Evolutionary conservation across 2,888 invertebrate genomes (phyloP), one percentile per base, ranked within the genome.

Genomic region (Anoncus sp.): DNA sequence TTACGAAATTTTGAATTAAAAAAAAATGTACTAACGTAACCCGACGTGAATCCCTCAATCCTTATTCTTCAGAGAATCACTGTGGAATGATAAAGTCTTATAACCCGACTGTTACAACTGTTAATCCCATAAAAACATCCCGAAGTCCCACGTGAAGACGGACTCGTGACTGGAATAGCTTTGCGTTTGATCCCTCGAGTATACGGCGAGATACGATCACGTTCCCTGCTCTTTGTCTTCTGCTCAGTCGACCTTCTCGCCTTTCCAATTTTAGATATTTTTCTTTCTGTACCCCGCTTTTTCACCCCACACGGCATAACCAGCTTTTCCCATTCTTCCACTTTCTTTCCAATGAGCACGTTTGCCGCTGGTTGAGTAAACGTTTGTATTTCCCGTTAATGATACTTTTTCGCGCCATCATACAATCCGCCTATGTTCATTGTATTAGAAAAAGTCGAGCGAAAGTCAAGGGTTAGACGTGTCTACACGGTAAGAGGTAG

Each of bases 331-430:
- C 53, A 43, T 47, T 60, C 24, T 71, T 72, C 62, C 60, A 71
- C 65, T 67, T 72, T 62, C 60, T 77, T 62, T 62, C 47, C 62
- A 69, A 65, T 67, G 53, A 76, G 77, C 71, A 78, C 80, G 75
- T 78, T 80, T 73, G 72, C 80, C 77, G 73, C 74, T 69, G 74
- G 79, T 79, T 80, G 77, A 81, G 79, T 75, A 80, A 80, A 82
- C 77, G 81, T 80, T 79, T 80, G 74, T 76, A 79, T 74, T 76
- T 73, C 57, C 47, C 43, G 70, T 74, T 55, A 53, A 53, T 43
- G 62, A 35, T 5, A 18, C 65, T 63, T 71, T 63, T 49, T 78
- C 69, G 43, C 70, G 24, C 59, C 71, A 49, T 57, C 55, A 16
- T 27, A 49, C 51, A 9, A 16, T 38, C 31, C 22, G 22, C 18